Conservation (phyloP, 2,113 vertebrate species). For the Hippopotamus amphibius region DNA sequence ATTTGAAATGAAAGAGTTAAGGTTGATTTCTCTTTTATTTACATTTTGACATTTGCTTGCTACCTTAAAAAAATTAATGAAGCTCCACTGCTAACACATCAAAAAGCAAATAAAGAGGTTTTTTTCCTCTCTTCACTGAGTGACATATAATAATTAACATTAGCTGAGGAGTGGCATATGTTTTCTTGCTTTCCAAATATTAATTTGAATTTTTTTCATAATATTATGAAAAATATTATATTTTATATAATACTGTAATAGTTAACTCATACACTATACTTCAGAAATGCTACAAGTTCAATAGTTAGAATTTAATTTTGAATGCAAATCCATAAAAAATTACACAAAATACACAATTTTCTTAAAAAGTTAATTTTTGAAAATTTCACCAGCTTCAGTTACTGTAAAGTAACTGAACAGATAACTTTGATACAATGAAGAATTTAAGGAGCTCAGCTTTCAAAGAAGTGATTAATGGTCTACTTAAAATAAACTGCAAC, state of each 20-base stretch:
- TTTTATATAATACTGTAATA: no score
- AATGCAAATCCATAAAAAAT: background rate
- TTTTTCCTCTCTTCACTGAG: background rate
- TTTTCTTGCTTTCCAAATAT: conserved; percentile 14
- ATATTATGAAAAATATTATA: background rate
- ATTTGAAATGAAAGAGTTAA: background rate
- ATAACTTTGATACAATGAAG: conserved; percentile 15
- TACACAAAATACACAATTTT: background rate
- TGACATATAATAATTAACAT: background rate
- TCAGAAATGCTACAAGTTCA: background rate
- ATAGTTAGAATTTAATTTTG: background rate
- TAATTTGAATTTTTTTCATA: background rate
- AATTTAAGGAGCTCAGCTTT: conserved; percentile 51
- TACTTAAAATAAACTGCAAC: conserved; percentile 69
- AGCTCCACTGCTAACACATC: background rate
- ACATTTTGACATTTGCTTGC: background rate
- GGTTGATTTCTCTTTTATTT: background rate
- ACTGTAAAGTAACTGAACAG: background rate
- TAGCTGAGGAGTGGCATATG: background rate
- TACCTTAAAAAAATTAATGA: background rate
- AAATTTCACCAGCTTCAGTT: background rate
- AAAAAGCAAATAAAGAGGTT: background rate
- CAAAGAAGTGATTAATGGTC: conserved; percentile 61
- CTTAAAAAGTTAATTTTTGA: conserved; percentile 22
- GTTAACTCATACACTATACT: background rate